Evolutionary conservation across 2,888 invertebrate species (phyloP).

Genomic region (Dasysyrphus albostriatus): DNA sequence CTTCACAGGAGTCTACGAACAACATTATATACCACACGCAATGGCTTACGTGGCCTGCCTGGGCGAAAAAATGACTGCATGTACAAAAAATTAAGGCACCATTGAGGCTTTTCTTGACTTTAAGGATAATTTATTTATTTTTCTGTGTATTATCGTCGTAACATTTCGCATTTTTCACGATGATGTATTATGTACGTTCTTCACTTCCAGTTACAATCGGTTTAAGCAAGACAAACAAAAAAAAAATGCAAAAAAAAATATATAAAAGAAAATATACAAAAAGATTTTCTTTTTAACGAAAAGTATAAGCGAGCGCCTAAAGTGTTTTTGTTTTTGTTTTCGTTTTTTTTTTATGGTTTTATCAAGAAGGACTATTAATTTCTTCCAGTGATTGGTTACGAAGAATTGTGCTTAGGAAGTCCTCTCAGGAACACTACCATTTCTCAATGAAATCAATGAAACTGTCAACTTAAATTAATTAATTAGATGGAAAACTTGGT

Average conservation of each 20-base stretch:
- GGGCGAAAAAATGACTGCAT: constrained; percentile 85
- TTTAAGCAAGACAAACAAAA: constrained; percentile 50
- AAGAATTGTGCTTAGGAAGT: constrained; percentile 36
- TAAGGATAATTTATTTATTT: constrained; percentile 74
- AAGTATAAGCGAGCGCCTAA: constrained; percentile 41
- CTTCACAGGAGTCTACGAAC: constrained; percentile 91
- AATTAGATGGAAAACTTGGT: constrained; percentile 64
- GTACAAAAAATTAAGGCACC: constrained; percentile 78
- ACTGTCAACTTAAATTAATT: constrained; percentile 75
- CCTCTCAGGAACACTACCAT: constrained; percentile 29
- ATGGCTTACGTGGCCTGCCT: constrained; percentile 91
- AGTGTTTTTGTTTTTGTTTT: constrained; percentile 35
- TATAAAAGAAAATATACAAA: constrained; percentile 1
- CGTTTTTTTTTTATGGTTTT: constrained; percentile 7
- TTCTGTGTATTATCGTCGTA: constrained; percentile 63
- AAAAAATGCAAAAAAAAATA: not conserved
- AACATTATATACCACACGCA: constrained; percentile 90
- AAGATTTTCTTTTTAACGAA: constrained; percentile 15
- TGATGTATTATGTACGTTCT: constrained; percentile 59
- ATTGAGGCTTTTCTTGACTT: constrained; percentile 45
- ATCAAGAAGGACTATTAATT: constrained; percentile 52
- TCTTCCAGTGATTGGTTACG: constrained; percentile 49
- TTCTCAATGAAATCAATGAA: constrained; percentile 67
- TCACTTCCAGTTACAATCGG: constrained; percentile 55
- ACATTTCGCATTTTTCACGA: constrained; percentile 58